These are phyloP conservation scores for Araneus ventricosus DNA, from an alignment of 1,140 invertebrate species.

Conservation along the genomic window DNA sequence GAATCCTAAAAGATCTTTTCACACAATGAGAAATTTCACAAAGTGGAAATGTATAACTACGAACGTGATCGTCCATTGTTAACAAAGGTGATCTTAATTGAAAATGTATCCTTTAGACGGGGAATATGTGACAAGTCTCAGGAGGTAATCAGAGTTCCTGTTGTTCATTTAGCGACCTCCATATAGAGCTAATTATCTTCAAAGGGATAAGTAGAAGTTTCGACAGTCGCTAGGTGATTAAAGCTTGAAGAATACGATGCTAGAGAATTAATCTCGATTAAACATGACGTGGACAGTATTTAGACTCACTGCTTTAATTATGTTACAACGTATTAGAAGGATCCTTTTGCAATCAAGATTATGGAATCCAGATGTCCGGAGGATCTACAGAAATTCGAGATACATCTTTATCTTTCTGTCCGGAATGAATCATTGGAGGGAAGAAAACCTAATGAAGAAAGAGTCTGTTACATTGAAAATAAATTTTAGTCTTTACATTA, in stretches of 20 bases:
- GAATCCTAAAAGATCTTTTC: background rate
- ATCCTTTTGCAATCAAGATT: constrained; percentile 50
- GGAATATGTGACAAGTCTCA: constrained; percentile 66
- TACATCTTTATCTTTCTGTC: background rate
- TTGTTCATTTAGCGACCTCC: constrained; percentile 72
- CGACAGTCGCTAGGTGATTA: constrained; percentile 70
- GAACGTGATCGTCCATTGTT: constrained; percentile 59
- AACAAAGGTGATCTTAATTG: constrained; percentile 71
- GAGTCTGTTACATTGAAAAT: background rate
- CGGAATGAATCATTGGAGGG: no score
- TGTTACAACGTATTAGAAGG: constrained; percentile 69
- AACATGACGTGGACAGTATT: constrained; percentile 72
- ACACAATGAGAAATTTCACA: constrained; percentile 29
- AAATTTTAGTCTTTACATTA: background rate
- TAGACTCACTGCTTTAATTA: constrained; percentile 70
- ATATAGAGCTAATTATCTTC: constrained; percentile 74
- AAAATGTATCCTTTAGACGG: constrained; percentile 68
- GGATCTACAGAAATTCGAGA: background rate
- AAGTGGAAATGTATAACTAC: constrained; percentile 33
- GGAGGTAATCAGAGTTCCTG: constrained; percentile 73
- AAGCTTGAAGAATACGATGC: constrained; percentile 73
- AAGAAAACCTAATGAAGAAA: background rate
- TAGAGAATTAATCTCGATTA: constrained; percentile 73
- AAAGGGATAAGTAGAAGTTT: constrained; percentile 74
- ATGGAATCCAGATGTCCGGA: constrained; percentile 10